A percentile compares a stretch with the other conserved stretches of the same genome.
Conservation (phyloP, 2,113 vertebrate genomes). For the Rhea pennata region DNA sequence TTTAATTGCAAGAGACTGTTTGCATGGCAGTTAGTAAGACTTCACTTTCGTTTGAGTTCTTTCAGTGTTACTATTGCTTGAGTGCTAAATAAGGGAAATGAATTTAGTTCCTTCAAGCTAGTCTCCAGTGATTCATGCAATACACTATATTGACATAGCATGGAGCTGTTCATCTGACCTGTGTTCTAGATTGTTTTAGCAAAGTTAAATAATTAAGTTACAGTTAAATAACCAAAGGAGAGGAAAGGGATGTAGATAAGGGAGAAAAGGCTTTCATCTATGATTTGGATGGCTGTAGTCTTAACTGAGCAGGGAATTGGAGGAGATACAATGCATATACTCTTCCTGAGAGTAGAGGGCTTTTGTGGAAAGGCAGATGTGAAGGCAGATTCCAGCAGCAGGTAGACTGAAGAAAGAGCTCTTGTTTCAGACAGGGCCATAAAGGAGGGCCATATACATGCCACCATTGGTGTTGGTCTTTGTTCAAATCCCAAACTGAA, state of each 20-base stretch:
- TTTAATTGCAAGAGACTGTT: neutral
- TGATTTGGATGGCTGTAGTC: neutral
- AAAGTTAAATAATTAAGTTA: neutral
- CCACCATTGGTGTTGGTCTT: neutral
- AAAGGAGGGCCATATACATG: neutral
- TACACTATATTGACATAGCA: neutral
- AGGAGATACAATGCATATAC: neutral
- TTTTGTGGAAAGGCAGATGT: neutral
- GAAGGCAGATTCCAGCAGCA: neutral
- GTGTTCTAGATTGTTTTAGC: neutral
- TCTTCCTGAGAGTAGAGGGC: neutral
- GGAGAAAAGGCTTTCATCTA: neutral
- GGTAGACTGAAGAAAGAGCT: neutral
- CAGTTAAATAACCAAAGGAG: neutral
- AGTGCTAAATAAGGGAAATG: neutral
- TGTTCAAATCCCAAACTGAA: neutral
- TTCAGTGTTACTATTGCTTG: neutral
- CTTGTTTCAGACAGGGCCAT: neutral
- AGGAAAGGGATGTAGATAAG: neutral
- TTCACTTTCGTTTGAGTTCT: neutral
- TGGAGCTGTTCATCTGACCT: neutral
- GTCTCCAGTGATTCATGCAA: neutral
- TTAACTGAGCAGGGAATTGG: neutral
- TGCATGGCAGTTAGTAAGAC: neutral
- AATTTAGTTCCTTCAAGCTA: neutral